Evolutionary conservation across 2,797 vertebrate species (phyloP).

Genomic region (Chelidonichthys spinosus): DNA sequence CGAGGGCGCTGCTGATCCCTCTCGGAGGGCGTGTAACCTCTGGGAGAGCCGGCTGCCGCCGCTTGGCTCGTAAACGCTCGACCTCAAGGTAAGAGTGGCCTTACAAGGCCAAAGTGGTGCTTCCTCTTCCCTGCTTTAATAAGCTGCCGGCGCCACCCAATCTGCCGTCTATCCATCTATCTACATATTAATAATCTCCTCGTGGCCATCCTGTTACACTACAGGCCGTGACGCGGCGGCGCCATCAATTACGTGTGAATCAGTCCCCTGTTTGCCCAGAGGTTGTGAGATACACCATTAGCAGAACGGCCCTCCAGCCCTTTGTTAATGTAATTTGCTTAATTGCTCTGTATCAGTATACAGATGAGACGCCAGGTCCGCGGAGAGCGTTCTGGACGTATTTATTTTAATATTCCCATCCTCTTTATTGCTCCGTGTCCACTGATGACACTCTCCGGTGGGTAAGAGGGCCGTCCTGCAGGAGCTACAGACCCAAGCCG

Average conservation of each 20-base stretch:
- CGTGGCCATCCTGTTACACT: constrained; percentile 51
- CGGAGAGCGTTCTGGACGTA: constrained; percentile 70
- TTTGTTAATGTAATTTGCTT: constrained; percentile 85
- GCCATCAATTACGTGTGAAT: constrained; percentile 73
- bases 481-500: too few relatives aligned
- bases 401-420: constrained; percentile 76
- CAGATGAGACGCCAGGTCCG: constrained; percentile 76
- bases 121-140: constrained; percentile 41
- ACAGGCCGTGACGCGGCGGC: constrained; percentile 55
- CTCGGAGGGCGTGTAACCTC: constrained; percentile 64
- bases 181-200: background rate
- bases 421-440: constrained; percentile 51
- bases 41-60: constrained; percentile 41
- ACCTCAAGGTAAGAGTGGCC: constrained; percentile 56
- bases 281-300: constrained; percentile 80
- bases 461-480: background rate
- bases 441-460: constrained; percentile 13
- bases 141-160: constrained; percentile 18
- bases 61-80: constrained; percentile 52
- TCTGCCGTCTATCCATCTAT: background rate
- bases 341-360: constrained; percentile 82
- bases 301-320: constrained; percentile 76
- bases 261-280: constrained; percentile 76
- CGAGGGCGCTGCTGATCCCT: constrained; percentile 34
- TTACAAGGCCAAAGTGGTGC: constrained; percentile 49